phyloP scores from a whole-genome alignment of 2,113 vertebrate genomes.

The Pedetes capensis region DNA sequence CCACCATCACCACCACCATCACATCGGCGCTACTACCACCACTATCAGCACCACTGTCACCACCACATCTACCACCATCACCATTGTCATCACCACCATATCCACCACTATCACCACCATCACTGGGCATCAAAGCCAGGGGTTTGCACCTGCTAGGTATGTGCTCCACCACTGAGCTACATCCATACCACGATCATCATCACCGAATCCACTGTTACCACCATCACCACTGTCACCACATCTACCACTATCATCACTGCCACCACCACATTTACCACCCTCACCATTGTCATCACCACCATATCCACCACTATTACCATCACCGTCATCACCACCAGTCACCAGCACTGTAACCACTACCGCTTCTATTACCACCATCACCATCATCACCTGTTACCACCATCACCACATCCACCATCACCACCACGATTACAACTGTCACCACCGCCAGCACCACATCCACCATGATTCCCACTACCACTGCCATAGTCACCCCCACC shows the following conservation, averaged over 20 bases:
- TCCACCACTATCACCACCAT: too few species aligned
- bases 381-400: too few species aligned
- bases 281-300: fast-evolving
- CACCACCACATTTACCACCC: fast-evolving
- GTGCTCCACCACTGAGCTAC: fast-evolving
- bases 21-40: fast-evolving
- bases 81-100: neutral
- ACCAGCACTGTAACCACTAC: neutral
- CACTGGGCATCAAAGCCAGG: too few species aligned
- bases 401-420: neutral
- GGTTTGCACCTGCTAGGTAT: too few species aligned
- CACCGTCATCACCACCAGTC: neutral
- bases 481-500: too few species aligned
- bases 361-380: fast-evolving
- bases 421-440: neutral
- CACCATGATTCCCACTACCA: neutral
- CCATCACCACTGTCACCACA: too few species aligned
- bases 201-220: too few species aligned
- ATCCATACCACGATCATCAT: fast-evolving
- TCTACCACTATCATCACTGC: neutral
- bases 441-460: fast-evolving
- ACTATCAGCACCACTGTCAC: fast-evolving
- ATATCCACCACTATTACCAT: neutral
- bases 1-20: fast-evolving
- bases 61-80: neutral